A percentile compares a stretch with the other conserved stretches of the same genome.
Evolutionary conservation across 2,888 invertebrate genomes (phyloP).

Genomic region (Lasioglossum zephyrum): DNA sequence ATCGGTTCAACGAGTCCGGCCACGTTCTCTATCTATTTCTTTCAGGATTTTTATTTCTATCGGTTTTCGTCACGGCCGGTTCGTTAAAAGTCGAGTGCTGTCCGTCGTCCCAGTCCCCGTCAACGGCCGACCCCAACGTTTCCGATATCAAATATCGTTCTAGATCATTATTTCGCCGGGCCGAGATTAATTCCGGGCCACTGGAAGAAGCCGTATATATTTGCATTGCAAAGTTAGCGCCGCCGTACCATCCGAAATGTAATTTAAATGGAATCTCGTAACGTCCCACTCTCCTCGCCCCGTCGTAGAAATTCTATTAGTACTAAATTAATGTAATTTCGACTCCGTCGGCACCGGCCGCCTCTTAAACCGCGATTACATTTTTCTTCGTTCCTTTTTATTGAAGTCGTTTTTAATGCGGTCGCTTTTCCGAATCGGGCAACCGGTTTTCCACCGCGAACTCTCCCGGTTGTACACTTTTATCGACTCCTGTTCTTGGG

Average conservation of each 20-base stretch:
- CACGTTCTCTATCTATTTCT: background rate
- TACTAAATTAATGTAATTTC: constrained; percentile 28
- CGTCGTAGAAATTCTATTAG: constrained; percentile 25
- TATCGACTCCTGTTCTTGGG: background rate
- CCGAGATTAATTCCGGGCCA: constrained; percentile 33
- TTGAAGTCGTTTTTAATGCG: background rate
- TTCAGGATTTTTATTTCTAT: background rate
- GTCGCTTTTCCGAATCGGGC: constrained; percentile 13
- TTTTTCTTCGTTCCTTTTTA: background rate
- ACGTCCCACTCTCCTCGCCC: background rate
- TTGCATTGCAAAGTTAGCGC: constrained; percentile 46
- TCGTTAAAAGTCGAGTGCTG: constrained; percentile 35
- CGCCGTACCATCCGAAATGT: constrained; percentile 20
- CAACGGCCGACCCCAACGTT: background rate
- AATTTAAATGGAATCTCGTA: constrained; percentile 39
- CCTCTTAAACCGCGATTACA: constrained; percentile 22
- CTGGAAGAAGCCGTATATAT: constrained; percentile 22
- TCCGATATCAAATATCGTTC: constrained; percentile 50
- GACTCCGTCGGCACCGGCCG: background rate
- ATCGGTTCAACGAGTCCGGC: constrained; percentile 20
- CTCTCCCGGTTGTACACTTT: background rate
- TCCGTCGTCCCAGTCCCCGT: background rate
- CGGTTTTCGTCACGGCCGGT: constrained; percentile 28
- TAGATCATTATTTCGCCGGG: constrained; percentile 34
- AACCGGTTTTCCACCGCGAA: background rate